Base-by-base conservation (phyloP, 2,113 vertebrate genomes). In the Salvelinus alpinus region DNA sequence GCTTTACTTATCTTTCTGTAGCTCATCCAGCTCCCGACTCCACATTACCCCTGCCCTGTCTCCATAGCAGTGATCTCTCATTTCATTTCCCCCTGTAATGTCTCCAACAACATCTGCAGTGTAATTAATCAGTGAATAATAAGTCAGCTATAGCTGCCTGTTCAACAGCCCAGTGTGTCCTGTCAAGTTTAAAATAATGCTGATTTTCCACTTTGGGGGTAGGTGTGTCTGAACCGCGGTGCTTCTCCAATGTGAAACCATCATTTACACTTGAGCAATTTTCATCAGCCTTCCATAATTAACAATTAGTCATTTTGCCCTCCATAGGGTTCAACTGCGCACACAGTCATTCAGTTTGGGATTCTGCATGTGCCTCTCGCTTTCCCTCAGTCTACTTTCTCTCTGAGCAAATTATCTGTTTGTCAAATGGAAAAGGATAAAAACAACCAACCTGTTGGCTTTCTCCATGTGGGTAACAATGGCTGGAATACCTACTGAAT, bases 191-290 rank as follows among this genome's bases (percentile, higher is more conserved):
- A 77, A 81, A 87, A 88, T 80, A 82, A 89, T 77, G 76, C 85
- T 76, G 84, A 84, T 88, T 81, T 82, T 79, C 65, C 78, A 78
- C 59, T 73, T 2, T 51, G 27, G 31, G 79, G 78, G 76, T 78
- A 78, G 79, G 85, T 86, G 82, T 79, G 80, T 80, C 74, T 84
- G 82, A 80, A 54, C 51, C 5, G 16, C 51, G 1, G 85, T 69
- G 81, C 79, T 81, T 73, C 72, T 86, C 78, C 81, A 81, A 27
- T 79, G 78, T 89, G 88, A 88, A 86, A 85, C 86, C 51, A 87
- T 85, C 85, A 88, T 88, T 91, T 86, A 87, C 84, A 87, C 86
- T 88, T 75, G 64, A 87, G 81, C 77, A 87, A 71, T 64, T 90
- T 83, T 90, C 84, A 89, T 91, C 86, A 83, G 71, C 71, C 22